A percentile compares a stretch with the other conserved stretches of the same genome.
Conservation (phyloP, 2,888 invertebrate species). For the Diachrysia chrysitis region DNA sequence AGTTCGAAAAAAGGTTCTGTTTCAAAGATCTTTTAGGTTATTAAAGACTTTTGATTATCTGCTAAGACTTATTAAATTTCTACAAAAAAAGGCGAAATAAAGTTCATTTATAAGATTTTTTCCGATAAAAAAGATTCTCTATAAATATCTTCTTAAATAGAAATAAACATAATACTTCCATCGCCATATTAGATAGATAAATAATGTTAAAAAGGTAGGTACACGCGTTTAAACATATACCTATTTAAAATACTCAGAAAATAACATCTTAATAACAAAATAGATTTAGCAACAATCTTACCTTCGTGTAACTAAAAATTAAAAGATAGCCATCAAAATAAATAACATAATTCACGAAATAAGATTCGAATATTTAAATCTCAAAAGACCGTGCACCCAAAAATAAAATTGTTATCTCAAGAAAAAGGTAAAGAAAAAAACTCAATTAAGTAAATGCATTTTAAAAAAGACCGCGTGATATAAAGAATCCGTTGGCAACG, state of each 20-base stretch:
- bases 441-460: constrained; percentile 64
- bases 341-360: constrained; percentile 49
- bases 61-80: too few relatives aligned
- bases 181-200: too few relatives aligned
- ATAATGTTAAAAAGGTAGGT: not conserved
- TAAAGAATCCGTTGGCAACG: constrained; percentile 62
- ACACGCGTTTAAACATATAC: not conserved
- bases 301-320: constrained; percentile 4
- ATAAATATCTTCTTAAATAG: too few relatives aligned
- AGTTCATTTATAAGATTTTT: too few relatives aligned
- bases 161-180: too few relatives aligned
- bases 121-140: too few relatives aligned
- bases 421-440: constrained; percentile 34
- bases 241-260: not conserved
- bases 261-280: not conserved
- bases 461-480: constrained; percentile 61
- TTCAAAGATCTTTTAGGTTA: too few relatives aligned
- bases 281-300: not conserved
- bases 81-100: too few relatives aligned
- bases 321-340: constrained; percentile 19
- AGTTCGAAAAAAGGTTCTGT: too few relatives aligned
- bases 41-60: too few relatives aligned
- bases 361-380: constrained; percentile 34
- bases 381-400: constrained; percentile 30
- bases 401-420: constrained; percentile 45